A percentile compares a stretch with the other conserved stretches of the same genome.
phyloP scores from a whole-genome alignment of 2,797 vertebrate genomes.

The Molossus molossus region DNA sequence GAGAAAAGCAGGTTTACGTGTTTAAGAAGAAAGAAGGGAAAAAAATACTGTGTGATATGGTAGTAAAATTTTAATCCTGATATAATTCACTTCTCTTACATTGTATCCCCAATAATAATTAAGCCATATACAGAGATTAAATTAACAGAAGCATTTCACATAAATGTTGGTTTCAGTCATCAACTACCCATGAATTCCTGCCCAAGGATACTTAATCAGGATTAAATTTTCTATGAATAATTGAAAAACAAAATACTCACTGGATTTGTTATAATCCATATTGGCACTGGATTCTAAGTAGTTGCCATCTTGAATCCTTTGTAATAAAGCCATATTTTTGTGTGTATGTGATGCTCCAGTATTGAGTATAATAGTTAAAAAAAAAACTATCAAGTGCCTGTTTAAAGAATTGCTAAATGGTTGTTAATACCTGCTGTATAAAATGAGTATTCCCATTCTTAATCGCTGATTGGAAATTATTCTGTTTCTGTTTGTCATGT shows the following conservation, averaged over 20 bases:
- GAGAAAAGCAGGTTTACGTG: slow-evolving; percentile 83
- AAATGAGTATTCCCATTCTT: slow-evolving; percentile 75
- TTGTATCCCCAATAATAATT: slow-evolving; percentile 91
- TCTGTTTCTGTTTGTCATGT: slow-evolving; percentile 65
- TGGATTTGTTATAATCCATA: slow-evolving; percentile 93
- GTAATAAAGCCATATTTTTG: slow-evolving; percentile 89
- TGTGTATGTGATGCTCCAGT: slow-evolving; percentile 82
- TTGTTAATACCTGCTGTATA: slow-evolving; percentile 65
- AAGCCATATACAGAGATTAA: slow-evolving; percentile 93
- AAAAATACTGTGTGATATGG: slow-evolving; percentile 86
- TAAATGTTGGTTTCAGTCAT: slow-evolving; percentile 92
- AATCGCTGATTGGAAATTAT: slow-evolving; percentile 66
- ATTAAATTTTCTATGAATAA: slow-evolving; percentile 94
- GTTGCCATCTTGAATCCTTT: slow-evolving; percentile 91
- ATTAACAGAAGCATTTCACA: slow-evolving; percentile 93
- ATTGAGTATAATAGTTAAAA: slow-evolving; percentile 86
- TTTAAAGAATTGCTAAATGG: slow-evolving; percentile 81
- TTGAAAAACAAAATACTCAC: slow-evolving; percentile 94
- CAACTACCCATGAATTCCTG: slow-evolving; percentile 92
- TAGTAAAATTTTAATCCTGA: slow-evolving; percentile 91
- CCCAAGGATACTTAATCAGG: slow-evolving; percentile 93
- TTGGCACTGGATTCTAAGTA: slow-evolving; percentile 91
- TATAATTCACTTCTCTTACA: slow-evolving; percentile 92
- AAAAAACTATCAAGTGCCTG: slow-evolving; percentile 88
- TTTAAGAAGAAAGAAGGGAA: slow-evolving; percentile 80